Evolutionary conservation across 1,140 invertebrate genomes (phyloP).

Genomic region (Drosophila kikkawai): DNA sequence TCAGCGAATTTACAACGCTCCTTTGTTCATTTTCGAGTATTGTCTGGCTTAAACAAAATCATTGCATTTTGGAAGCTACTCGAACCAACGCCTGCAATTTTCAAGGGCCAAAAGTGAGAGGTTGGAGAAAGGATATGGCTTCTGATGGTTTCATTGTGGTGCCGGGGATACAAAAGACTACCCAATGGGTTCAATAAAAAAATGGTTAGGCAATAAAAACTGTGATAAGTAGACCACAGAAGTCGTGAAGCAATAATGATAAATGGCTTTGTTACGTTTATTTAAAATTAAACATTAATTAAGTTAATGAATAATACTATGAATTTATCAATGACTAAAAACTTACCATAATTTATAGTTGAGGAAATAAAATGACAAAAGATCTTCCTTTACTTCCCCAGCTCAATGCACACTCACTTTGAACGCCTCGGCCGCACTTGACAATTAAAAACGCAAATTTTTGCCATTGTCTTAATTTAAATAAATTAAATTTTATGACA

Average conservation of each 20-base stretch:
- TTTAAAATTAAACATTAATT: neutral
- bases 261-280: too few species aligned
- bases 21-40: conserved; percentile 61
- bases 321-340: neutral
- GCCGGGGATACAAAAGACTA: neutral
- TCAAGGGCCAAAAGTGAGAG: conserved; percentile 32
- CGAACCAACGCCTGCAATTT: conserved; percentile 71
- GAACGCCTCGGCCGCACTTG: conserved; percentile 27
- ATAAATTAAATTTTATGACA: conserved; percentile 83
- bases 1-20: conserved; percentile 34
- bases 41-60: conserved; percentile 58
- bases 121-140: conserved; percentile 2
- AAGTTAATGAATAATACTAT: too few species aligned
- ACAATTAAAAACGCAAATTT: conserved; percentile 83
- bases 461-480: conserved; percentile 82
- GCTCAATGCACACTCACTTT: neutral
- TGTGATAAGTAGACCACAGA: neutral
- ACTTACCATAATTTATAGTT: neutral
- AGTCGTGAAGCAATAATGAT: neutral
- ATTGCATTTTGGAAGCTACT: conserved; percentile 27
- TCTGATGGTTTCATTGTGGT: conserved; percentile 27
- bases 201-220: neutral
- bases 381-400: conserved; percentile 12
- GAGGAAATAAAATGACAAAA: neutral
- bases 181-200: conserved; percentile 8